These are phyloP conservation scores for Morinoia aosen DNA, from an alignment of 2,888 invertebrate species.

Conservation along the genomic window DNA sequence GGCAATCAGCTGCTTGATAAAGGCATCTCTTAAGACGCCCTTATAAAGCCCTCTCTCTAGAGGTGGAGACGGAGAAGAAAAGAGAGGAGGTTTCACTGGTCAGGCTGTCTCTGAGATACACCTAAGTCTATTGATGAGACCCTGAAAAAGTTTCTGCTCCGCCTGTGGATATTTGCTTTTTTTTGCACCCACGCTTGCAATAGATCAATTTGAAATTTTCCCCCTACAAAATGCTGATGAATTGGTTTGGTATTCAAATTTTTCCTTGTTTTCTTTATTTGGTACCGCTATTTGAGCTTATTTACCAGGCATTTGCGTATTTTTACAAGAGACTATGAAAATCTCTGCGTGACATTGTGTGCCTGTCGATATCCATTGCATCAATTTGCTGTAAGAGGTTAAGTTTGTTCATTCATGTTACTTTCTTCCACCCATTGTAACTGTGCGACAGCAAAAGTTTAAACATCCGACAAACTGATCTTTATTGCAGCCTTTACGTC, in stretches of 20 bases:
- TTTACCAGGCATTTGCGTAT: neutral
- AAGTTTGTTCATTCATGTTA: too few species aligned
- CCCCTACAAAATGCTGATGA: neutral
- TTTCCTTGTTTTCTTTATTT: neutral
- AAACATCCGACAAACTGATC: too few species aligned
- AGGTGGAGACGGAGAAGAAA: neutral
- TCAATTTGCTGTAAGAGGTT: too few species aligned
- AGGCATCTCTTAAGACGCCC: neutral
- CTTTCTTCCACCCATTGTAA: too few species aligned
- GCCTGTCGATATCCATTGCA: neutral
- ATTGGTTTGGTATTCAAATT: neutral
- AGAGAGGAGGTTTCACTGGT: neutral
- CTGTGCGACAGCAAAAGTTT: too few species aligned
- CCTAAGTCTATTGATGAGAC: slow-evolving; percentile 18
- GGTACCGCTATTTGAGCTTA: neutral
- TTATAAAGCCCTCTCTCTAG: neutral
- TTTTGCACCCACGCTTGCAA: neutral
- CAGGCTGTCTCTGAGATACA: neutral
- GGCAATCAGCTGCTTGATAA: neutral
- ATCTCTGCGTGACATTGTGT: neutral
- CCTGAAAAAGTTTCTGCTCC: neutral
- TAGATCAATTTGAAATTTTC: neutral
- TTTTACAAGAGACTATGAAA: neutral
- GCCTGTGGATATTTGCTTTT: neutral
- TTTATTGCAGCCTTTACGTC: too few species aligned